Evolutionary conservation across 2,797 vertebrate species (phyloP), one percentile per base, ranked within the genome.

Genomic region (Bradypodion pumilum): DNA sequence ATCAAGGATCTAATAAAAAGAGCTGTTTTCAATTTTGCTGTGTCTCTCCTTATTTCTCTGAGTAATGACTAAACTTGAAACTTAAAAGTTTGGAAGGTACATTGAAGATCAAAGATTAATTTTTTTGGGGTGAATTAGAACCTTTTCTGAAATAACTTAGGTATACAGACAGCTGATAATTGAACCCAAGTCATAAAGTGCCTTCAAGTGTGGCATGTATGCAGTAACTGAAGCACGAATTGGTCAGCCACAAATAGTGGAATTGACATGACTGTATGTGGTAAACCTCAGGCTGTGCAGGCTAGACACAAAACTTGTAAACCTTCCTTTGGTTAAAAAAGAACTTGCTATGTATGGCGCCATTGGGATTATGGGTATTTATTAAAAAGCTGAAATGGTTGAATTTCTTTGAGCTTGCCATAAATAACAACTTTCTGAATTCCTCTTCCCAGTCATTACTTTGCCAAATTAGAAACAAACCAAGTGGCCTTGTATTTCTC

Each of bases 331-430:
- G 90, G 74, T 7, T 2, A 85, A 85, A 35, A 7, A 76, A 72
- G 19, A 42, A 9, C 66, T 86, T 66, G n/a, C 23, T 42, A 85
- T 83, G 78, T 82, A 66, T 69, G 69, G 72, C 1, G 0, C 74
- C 35, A 46, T 4, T 56, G 40, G 35, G 75, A 49, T 88, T 85
- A 87, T 0, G 10, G 77, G 60, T 74, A 85, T 46, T 32, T 16
- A 81, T 65, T 0, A 90, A 76, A 90, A 89, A 89, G 81, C 63
- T 7, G 74, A 83, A 27, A 35, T 87, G 70, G 40, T 85, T 89
- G 63, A 27, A 75, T 73, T 88, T 85, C 70, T 87, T 32, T 27
- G 74, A 88, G 70, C 35, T 77, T 91, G 76, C 76, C 80, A 86
- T 16, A 66, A 80, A 27, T 74, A 89, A 91, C 37, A 62, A 84